Evolutionary conservation across 2,888 invertebrate genomes (phyloP).

Genomic region (Drosophila testacea): DNA sequence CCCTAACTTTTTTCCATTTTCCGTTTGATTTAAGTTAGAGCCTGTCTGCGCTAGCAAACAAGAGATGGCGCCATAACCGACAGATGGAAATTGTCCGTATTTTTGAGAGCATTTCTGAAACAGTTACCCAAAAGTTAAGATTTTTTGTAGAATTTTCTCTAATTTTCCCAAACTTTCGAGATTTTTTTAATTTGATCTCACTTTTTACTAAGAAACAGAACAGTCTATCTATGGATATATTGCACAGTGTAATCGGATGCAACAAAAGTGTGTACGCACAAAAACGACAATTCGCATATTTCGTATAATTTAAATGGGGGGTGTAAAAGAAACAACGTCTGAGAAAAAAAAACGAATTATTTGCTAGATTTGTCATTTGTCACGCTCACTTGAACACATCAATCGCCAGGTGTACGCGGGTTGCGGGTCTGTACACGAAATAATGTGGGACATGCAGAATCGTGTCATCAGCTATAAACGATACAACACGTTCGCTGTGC

Average conservation of each 20-base stretch:
- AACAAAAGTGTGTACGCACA: background rate
- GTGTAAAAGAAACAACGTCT: conserved; percentile 35
- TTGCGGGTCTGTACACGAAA: conserved; percentile 29
- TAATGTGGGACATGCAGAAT: conserved; percentile 62
- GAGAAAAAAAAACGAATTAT: conserved; percentile 59
- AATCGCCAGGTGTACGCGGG: conserved; percentile 68
- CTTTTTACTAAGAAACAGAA: too few relatives aligned
- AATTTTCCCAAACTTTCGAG: too few relatives aligned
- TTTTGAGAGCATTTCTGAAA: too few relatives aligned
- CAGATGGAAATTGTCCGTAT: too few relatives aligned
- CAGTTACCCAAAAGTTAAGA: too few relatives aligned
- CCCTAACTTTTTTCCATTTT: conserved; percentile 17
- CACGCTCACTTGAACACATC: conserved; percentile 81
- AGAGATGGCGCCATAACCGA: too few relatives aligned
- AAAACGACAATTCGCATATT: conserved; percentile 39
- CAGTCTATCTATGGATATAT: too few relatives aligned
- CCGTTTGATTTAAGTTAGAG: conserved; percentile 23
- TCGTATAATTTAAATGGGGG: conserved; percentile 60
- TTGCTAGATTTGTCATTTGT: conserved; percentile 76
- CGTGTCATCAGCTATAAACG: conserved; percentile 51
- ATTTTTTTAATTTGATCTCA: too few relatives aligned
- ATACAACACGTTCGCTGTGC: conserved; percentile 39
- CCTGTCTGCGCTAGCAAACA: background rate
- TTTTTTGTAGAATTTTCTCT: too few relatives aligned
- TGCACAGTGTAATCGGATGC: too few relatives aligned